phyloP scores from a whole-genome alignment of 2,888 invertebrate species.

The Bruchidius siliquastri region DNA sequence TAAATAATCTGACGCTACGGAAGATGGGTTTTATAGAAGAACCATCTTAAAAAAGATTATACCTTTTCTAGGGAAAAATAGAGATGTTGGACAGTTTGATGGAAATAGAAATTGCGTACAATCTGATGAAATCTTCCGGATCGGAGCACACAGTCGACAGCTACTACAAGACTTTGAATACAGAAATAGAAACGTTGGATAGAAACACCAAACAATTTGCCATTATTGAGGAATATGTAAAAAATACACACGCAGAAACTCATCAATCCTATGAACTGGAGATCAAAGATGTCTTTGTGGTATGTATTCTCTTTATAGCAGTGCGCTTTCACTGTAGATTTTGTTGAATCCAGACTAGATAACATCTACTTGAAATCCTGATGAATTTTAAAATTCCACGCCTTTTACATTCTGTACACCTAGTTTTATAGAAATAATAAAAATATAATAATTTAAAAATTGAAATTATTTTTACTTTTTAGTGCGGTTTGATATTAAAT shows the following conservation, averaged over 20 bases:
- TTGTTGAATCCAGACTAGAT: too few relatives aligned
- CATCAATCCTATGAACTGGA: conserved; percentile 72
- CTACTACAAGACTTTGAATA: conserved; percentile 84
- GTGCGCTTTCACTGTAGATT: too few relatives aligned
- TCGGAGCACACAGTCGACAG: conserved; percentile 56
- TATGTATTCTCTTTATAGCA: neutral
- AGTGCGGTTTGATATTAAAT: too few relatives aligned
- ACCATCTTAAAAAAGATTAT: too few relatives aligned
- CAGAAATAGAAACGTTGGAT: conserved; percentile 70
- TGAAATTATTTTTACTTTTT: too few relatives aligned
- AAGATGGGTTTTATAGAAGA: too few relatives aligned
- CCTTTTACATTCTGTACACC: too few relatives aligned
- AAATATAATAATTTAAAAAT: too few relatives aligned
- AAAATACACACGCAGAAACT: conserved; percentile 90
- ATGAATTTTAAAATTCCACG: too few relatives aligned
- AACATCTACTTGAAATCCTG: too few relatives aligned
- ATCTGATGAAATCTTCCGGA: conserved; percentile 63
- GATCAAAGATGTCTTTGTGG: conserved; percentile 57
- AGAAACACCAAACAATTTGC: conserved; percentile 66
- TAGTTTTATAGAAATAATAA: too few relatives aligned
- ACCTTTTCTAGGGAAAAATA: neutral
- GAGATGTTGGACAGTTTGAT: conserved; percentile 89
- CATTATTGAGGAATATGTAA: conserved; percentile 70
- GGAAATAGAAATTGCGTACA: conserved; percentile 95
- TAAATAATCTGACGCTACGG: too few relatives aligned